Evolutionary conservation across 2,113 vertebrate genomes (phyloP), one percentile per base, ranked within the genome.

Genomic region (Stictonetta naevosa): DNA sequence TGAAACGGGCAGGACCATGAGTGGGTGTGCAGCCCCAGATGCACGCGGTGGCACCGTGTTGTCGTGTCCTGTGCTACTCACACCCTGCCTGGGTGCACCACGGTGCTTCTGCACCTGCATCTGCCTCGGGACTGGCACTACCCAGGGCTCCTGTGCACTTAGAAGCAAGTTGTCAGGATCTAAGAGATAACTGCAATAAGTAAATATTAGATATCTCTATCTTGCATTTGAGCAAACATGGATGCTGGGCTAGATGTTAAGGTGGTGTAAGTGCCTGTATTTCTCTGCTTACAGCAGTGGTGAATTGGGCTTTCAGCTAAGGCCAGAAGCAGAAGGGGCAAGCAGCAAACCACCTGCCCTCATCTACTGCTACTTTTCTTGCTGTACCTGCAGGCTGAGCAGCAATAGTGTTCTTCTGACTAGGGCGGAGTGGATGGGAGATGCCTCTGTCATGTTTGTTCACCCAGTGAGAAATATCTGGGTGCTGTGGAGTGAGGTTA

Each of bases 41-140:
- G 14, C 40, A n/a, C 10, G 40, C 58, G 33, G 17, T 17, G 29
- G n/a, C 62, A 46, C 22, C 1, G 2, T 22, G 13, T 11, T 82
- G 29, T 18, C 46, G 1, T 46, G 71, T 42, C 23, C 62, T 58
- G 11, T 36, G 58, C 4, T 0, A 0, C 26, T n/a, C 48, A 10
- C 25, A 15, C 42, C 6, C 33, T 81, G 48, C 60, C 34, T 1
- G 3, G 50, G 46, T 2, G 1, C 46, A 40, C 26, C 12, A 4
- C 0, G 4, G 11, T 29, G 12, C 8, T 29, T 26, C 64, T 62
- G 64, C 28, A 20, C 28, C 44, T 48, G 64, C 28, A 20, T 28
- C 44, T 48, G 44, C 63, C 34, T 23, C 26, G 14, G n/a, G 15
- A 82, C 28, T 28, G 42, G 38, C 16, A 10, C 48, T 62, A 22